Evolutionary conservation across 2,888 invertebrate species (phyloP).

Genomic region (Plutella xylostella): DNA sequence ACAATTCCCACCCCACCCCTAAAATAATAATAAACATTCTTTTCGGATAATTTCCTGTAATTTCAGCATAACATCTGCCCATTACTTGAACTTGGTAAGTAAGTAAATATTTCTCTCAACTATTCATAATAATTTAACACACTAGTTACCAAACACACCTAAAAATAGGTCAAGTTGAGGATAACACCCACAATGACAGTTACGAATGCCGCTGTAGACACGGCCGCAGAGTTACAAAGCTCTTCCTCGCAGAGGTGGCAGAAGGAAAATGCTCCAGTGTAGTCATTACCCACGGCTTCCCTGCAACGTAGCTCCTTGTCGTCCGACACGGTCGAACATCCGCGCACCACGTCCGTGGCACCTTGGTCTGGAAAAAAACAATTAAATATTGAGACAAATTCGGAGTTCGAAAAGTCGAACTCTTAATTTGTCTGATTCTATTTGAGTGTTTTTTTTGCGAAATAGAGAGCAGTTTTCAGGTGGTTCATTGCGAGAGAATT

Average conservation of each 20-base stretch:
- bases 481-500: too few relatives aligned
- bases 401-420: not conserved
- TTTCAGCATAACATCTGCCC: too few relatives aligned
- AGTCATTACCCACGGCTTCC: conserved; percentile 22
- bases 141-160: too few relatives aligned
- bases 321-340: conserved; percentile 30
- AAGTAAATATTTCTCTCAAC: too few relatives aligned
- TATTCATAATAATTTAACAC: too few relatives aligned
- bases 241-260: conserved; percentile 34
- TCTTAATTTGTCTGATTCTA: too few relatives aligned
- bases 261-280: conserved; percentile 19
- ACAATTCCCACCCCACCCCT: too few relatives aligned
- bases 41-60: too few relatives aligned
- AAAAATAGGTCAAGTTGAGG: not conserved
- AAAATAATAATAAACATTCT: too few relatives aligned
- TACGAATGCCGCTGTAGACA: conserved; percentile 19
- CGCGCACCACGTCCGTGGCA: conserved; percentile 28
- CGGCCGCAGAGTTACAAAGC: conserved; percentile 35
- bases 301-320: conserved; percentile 25
- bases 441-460: too few relatives aligned
- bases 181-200: not conserved
- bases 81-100: too few relatives aligned
- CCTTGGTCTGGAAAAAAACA: conserved; percentile 29
- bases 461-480: too few relatives aligned
- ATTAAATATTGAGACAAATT: not conserved